Conservation (phyloP, 2,113 vertebrate genomes). For the Heterotilapia buettikoferi region DNA sequence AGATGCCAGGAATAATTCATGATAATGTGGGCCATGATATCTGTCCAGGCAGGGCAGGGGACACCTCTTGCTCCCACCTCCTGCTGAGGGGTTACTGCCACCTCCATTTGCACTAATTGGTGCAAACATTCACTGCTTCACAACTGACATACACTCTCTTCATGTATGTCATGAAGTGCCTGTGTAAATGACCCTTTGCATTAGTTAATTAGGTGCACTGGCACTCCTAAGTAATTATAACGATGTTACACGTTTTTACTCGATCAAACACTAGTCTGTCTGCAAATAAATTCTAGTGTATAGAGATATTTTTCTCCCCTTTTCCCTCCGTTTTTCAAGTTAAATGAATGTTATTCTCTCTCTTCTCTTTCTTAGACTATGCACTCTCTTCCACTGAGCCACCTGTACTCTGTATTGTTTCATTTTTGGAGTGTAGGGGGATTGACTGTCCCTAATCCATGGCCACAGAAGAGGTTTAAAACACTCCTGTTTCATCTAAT, state of each 20-base stretch:
- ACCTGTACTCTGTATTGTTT: conserved; percentile 77
- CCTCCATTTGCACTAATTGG: conserved; percentile 74
- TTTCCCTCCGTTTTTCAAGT: not conserved
- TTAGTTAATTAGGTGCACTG: not conserved
- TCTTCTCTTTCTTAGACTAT: not conserved
- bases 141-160: not conserved
- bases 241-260: accelerated
- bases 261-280: not conserved
- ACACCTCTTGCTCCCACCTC: conserved; percentile 46
- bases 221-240: not conserved
- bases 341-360: not conserved
- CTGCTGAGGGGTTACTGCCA: conserved; percentile 55
- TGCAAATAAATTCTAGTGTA: not conserved
- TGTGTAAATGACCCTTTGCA: not conserved
- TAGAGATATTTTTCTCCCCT: not conserved
- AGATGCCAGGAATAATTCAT: conserved; percentile 77
- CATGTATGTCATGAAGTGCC: not conserved
- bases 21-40: conserved; percentile 52
- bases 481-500: conserved; percentile 97
- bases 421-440: conserved; percentile 70
- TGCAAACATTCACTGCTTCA: conserved; percentile 14
- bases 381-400: conserved; percentile 21
- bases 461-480: conserved; percentile 87
- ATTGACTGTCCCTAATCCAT: conserved; percentile 84
- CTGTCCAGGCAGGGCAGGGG: conserved; percentile 40